These are phyloP conservation scores for Omphaloscelis lunosa DNA, from an alignment of 2,888 invertebrate genomes.

Conservation along the genomic window DNA sequence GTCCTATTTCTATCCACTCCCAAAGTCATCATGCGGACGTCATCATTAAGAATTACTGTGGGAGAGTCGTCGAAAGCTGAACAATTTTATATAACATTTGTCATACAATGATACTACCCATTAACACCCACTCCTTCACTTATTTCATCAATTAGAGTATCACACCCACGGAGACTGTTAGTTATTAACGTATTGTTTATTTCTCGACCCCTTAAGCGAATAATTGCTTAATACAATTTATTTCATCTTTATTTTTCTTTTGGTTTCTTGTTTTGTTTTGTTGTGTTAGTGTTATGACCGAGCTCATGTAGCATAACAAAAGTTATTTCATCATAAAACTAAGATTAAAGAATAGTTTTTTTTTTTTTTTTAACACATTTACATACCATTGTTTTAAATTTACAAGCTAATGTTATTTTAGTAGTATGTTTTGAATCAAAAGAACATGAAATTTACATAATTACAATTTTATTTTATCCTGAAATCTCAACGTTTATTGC, in stretches of 20 bases:
- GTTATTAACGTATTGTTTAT: conserved; percentile 56
- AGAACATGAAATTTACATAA: conserved; percentile 10
- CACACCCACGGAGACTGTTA: conserved; percentile 61
- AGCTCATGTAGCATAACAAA: not conserved
- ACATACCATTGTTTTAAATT: not conserved
- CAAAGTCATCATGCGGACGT: conserved; percentile 25
- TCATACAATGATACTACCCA: conserved; percentile 63
- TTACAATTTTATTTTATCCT: conserved; percentile 21
- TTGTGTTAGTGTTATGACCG: conserved; percentile 1
- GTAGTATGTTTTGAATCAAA: not conserved
- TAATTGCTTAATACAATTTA: conserved; percentile 45
- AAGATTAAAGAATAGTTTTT: not conserved
- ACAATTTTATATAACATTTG: conserved; percentile 63
- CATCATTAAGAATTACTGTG: conserved; percentile 59
- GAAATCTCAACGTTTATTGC: not conserved
- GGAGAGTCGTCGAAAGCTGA: conserved; percentile 53
- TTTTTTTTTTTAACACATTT: too few relatives aligned
- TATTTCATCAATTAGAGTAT: conserved; percentile 68
- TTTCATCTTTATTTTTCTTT: conserved; percentile 29
- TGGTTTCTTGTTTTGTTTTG: not conserved
- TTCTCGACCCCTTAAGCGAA: conserved; percentile 42
- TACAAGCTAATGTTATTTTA: not conserved
- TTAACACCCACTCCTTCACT: conserved; percentile 68
- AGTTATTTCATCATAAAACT: not conserved
- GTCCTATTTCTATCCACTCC: conserved; percentile 42